Evolutionary conservation across 2,113 vertebrate genomes (phyloP).

Genomic region (Phyllopteryx taeniolatus): DNA sequence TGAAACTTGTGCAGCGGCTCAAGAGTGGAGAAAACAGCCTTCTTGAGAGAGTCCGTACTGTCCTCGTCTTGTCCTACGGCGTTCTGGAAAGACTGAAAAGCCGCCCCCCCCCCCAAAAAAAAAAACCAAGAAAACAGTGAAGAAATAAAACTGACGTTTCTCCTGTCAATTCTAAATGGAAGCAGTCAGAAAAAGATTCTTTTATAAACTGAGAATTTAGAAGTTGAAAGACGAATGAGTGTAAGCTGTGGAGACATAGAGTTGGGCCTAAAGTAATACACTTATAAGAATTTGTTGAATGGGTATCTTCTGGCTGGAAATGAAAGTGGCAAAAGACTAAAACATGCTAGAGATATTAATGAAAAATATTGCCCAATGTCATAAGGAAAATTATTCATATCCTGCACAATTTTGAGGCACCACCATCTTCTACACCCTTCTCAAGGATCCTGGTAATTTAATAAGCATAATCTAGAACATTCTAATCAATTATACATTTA

Average conservation of each 20-base stretch:
- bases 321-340: neutral
- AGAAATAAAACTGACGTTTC: neutral
- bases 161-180: neutral
- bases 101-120: neutral
- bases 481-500: neutral
- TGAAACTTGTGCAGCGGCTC: conserved; percentile 95
- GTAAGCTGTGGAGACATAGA: neutral
- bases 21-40: conserved; percentile 84
- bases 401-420: neutral
- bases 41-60: conserved; percentile 85
- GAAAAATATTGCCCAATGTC: neutral
- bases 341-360: neutral
- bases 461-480: neutral
- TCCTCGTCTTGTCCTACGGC: conserved; percentile 82
- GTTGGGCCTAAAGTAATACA: neutral
- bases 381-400: neutral
- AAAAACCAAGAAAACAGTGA: neutral
- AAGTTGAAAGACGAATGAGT: neutral
- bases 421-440: neutral
- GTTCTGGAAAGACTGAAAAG: conserved; percentile 84
- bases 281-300: neutral
- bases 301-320: too few relatives aligned
- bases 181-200: neutral
- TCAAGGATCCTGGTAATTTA: neutral
- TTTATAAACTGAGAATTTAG: neutral